Conservation (phyloP, 2,888 invertebrate species). For the Himalopsyche kuldschensis region DNA sequence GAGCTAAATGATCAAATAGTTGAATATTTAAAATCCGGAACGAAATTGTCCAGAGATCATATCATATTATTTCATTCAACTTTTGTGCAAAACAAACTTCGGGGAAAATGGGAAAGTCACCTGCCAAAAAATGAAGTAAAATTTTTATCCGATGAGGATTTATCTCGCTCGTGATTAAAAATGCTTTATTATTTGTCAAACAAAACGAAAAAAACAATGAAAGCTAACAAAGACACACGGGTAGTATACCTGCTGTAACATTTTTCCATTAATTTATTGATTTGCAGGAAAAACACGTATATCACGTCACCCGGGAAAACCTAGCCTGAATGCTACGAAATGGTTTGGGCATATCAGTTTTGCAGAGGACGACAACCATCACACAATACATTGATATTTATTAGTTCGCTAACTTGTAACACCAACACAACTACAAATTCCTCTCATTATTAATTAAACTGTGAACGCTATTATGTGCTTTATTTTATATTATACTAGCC, state of each 20-base stretch:
- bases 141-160: neutral
- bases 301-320: neutral
- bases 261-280: conserved; percentile 1
- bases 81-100: too few species aligned
- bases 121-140: neutral
- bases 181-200: neutral
- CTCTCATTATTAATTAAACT: too few species aligned
- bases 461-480: too few species aligned
- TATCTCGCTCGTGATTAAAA: neutral
- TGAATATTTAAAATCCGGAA: too few species aligned
- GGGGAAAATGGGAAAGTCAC: neutral
- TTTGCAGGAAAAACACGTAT: neutral
- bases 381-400: neutral
- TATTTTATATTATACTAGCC: too few species aligned
- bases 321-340: neutral
- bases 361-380: neutral
- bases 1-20: too few species aligned
- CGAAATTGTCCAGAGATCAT: too few species aligned
- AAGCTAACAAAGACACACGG: neutral
- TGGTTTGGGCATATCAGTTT: neutral
- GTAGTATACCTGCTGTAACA: neutral
- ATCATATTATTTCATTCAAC: too few species aligned
- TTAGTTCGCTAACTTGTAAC: too few species aligned
- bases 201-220: neutral
- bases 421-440: too few species aligned